Percentiles rank a stretch among this genome's conserved stretches.
Conservation (phyloP, 2,888 invertebrate species). For the Aproaerema taeniolella region DNA sequence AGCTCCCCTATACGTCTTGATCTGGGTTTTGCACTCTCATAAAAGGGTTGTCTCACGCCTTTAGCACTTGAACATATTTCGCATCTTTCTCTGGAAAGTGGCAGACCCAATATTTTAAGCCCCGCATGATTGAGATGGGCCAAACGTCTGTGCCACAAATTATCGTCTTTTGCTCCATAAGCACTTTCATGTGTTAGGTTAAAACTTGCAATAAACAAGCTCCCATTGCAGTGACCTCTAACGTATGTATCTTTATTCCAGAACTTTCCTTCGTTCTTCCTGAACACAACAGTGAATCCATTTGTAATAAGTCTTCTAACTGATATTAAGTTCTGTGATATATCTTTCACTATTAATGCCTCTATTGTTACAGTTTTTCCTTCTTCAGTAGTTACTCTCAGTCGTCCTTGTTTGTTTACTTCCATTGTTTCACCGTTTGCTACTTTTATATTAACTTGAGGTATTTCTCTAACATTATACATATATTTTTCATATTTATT, state of each 20-base stretch:
- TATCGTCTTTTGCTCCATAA: too few relatives aligned
- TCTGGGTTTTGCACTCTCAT: neutral
- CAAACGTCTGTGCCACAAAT: conserved; percentile 2
- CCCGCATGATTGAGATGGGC: conserved; percentile 1
- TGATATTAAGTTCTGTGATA: conserved; percentile 10
- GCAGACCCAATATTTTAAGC: neutral
- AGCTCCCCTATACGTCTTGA: too few relatives aligned
- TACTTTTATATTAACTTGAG: neutral
- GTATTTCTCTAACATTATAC: conserved; percentile 2
- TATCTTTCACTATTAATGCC: conserved; percentile 3
- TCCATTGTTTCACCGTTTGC: conserved; percentile 5
- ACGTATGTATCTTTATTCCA: neutral
- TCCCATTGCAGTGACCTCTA: too few relatives aligned
- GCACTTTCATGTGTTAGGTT: too few relatives aligned
- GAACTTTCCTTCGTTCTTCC: neutral
- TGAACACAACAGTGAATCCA: neutral
- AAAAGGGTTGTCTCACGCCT: neutral
- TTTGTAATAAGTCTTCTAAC: too few relatives aligned
- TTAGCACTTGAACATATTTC: neutral
- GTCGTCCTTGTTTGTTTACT: conserved; percentile 6
- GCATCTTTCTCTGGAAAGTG: neutral
- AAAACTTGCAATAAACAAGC: too few relatives aligned
- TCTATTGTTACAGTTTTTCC: neutral
- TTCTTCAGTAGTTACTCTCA: neutral
- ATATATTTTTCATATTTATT: conserved; percentile 10